phyloP scores from a whole-genome alignment of 2,888 invertebrate genomes.

The Drosophila longiperda region DNA sequence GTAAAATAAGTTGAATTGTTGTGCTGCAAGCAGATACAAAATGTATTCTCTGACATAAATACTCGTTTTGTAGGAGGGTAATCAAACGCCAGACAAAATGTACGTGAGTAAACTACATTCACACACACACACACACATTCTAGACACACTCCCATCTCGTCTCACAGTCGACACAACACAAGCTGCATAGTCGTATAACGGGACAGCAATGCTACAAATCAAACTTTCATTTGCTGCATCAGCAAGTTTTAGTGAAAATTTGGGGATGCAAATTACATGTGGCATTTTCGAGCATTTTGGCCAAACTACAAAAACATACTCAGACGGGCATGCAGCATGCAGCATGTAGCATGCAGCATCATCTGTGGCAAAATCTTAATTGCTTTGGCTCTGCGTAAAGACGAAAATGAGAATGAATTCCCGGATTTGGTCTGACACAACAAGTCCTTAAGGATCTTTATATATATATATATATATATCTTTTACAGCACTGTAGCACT shows the following conservation, averaged over 20 bases:
- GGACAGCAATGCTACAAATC: constrained; percentile 61
- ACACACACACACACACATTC: constrained; percentile 3
- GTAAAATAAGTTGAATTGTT: neutral
- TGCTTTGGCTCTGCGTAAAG: constrained; percentile 52
- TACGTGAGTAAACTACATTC: constrained; percentile 59
- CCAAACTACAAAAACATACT: constrained; percentile 14
- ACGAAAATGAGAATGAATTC: constrained; percentile 44
- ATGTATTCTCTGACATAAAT: constrained; percentile 12
- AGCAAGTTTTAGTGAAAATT: constrained; percentile 63
- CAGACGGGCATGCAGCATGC: constrained; percentile 6
- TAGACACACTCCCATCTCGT: neutral
- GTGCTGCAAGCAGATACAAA: neutral
- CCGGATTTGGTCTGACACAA: constrained; percentile 14
- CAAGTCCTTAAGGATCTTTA: constrained; percentile 19
- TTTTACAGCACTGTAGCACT: constrained; percentile 6
- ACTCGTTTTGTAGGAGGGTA: constrained; percentile 8
- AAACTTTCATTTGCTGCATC: constrained; percentile 72
- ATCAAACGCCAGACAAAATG: constrained; percentile 33
- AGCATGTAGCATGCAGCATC: constrained; percentile 12
- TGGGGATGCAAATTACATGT: constrained; percentile 64
- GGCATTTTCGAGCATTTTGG: constrained; percentile 26
- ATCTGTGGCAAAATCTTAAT: constrained; percentile 61
- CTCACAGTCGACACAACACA: constrained; percentile 33
- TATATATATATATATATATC: neutral
- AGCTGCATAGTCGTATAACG: constrained; percentile 63